Evolutionary conservation across 1,140 invertebrate genomes (phyloP), one percentile per base, ranked within the genome.

Genomic region (Coboldia fuscipes): DNA sequence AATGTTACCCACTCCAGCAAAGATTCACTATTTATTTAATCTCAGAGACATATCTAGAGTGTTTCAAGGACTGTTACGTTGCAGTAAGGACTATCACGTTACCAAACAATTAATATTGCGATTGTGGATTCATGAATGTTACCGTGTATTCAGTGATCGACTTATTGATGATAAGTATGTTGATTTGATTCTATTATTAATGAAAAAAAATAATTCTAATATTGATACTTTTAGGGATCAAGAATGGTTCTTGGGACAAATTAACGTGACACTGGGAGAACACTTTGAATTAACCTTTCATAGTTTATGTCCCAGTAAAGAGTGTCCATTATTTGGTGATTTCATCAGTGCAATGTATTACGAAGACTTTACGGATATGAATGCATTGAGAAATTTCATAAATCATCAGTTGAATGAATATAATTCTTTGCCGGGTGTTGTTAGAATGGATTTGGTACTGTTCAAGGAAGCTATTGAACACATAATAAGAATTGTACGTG

Each of bases 11-110:
- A 86, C 81, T 3, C 83, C 83, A 1, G 68, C 71, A 22, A 88
- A 86, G 50, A 84, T 83, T 44, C 83, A 90, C 52, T 90, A 88
- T 43, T 54, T 85, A 12, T 88, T 88, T 56, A 88, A 84, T 54
- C 51, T 90, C 38, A 60, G 80, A 40, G 83, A 88, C 48, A 84
- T 89, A 41, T 85, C 81, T 2, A 81, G 72, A 60, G 60, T 71
- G 28, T 71, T 69, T 41, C 68, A 71, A 50, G 83, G 82, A 3
- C 42, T 88, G 16, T 48, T 89, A 15, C 57, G 79, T 40, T 70
- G 72, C 39, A 66, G 77, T 48, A 74, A 68, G 40, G 70, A 80
- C 39, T 72, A 70, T 46, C 73, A 78, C 43, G 72, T 75, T 45
- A 79, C 70, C 4, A 76, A 67, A 43, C 40, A 57, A 2, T 56